Conservation (phyloP, 2,888 invertebrate species). For the Cheilosia soror region DNA sequence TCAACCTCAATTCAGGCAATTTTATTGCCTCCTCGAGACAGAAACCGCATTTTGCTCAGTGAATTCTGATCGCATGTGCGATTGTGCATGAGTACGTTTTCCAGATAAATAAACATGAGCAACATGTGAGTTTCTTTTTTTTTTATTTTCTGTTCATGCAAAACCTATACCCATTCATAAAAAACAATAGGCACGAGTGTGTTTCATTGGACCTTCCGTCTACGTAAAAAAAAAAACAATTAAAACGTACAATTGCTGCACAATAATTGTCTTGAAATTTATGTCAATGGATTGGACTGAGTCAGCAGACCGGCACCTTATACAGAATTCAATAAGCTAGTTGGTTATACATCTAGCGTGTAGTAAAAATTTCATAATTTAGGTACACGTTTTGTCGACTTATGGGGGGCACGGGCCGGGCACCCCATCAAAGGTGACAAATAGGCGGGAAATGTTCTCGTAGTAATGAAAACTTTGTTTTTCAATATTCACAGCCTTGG, state of each 20-base stretch:
- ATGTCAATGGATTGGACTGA: slow-evolving; percentile 62
- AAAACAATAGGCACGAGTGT: slow-evolving; percentile 16
- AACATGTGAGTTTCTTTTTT: not conserved
- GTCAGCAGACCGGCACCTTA: slow-evolving; percentile 28
- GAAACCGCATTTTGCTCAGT: slow-evolving; percentile 18
- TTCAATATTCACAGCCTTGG: too few species aligned
- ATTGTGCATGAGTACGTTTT: too few species aligned
- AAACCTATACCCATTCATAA: not conserved
- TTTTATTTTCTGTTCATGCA: not conserved
- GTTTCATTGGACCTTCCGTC: slow-evolving; percentile 34
- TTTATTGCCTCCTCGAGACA: slow-evolving; percentile 16
- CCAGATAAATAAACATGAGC: slow-evolving; percentile 4
- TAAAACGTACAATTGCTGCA: slow-evolving; percentile 25
- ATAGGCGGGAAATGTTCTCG: too few species aligned
- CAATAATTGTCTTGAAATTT: slow-evolving; percentile 32
- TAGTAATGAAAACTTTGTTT: too few species aligned
- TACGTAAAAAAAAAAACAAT: slow-evolving; percentile 40
- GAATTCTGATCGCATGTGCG: slow-evolving; percentile 29
- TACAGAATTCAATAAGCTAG: not conserved
- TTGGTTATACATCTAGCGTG: too few species aligned
- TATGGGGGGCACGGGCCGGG: too few species aligned
- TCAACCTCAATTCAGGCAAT: slow-evolving; percentile 26
- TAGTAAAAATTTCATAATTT: not conserved
- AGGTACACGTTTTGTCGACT: too few species aligned
- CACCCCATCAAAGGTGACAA: too few species aligned